Evolutionary conservation across 2,888 invertebrate species (phyloP), one percentile per base, ranked within the genome.

Genomic region (Periphyllus acericola): DNA sequence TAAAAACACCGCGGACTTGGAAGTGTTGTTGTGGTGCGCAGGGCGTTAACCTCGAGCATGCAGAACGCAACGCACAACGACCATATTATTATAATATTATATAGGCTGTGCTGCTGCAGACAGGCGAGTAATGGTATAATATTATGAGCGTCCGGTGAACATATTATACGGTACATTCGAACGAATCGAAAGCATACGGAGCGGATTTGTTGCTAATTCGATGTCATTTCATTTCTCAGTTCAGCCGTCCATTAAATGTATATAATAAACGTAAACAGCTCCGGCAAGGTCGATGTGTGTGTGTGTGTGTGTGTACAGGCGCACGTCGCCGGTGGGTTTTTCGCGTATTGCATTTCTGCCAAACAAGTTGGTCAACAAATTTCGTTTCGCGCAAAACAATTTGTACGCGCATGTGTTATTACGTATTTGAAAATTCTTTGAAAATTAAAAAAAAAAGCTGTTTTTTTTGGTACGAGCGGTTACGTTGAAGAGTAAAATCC

Each of bases 321-420:
- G 29, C 66, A n/a, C 55, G 79, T 32, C 19, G 21, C 52, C 34
- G 14, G 32, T 34, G 55, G 34, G 79, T 60, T 34, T 66, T n/a
- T 60, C 66, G 36, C 19, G 40, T 34, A 5, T 80, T 60, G n/a
- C 80, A 66, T 80, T 80, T 66, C 80, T n/a, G 36, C n/a, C 80
- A 66, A 66, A 80, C 40, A 36, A 66, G 80, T 80, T 80, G 80
- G 36, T 66, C 80, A 19, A 68, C 40, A 66, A 80, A 66, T 80
- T 66, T 66, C 32, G n/a, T 80, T 80, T 40, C 66, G 66, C 9
- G 40, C 80, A 19, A 40, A 40, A 66, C 60, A n/a, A 36, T 80
- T 60, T 36, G 17, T 19, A n/a, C 66, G 66, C n/a, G n/a, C 32
- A 32, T 36, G 17, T 40, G 19, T 40, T 29, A 17, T 71, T 29